Evolutionary conservation across 2,888 invertebrate species (phyloP).

Genomic region (Cantharis flavilabris): DNA sequence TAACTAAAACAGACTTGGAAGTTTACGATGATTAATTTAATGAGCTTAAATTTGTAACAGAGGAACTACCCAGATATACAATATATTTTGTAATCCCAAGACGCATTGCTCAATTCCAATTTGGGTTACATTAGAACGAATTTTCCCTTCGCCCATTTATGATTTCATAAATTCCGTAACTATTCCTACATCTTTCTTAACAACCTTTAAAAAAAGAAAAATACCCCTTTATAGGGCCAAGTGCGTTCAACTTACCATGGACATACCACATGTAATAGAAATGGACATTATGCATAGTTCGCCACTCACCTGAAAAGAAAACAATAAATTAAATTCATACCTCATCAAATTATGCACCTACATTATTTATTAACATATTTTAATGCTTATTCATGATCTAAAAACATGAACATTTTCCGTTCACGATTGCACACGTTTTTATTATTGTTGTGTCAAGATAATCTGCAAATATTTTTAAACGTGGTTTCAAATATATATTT

Average conservation of each 20-base stretch:
- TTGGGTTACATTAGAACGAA: not conserved
- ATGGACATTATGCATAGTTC: not conserved
- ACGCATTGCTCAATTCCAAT: not conserved
- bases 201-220: no score
- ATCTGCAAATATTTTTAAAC: not conserved
- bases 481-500: not conserved
- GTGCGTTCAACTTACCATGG: not conserved
- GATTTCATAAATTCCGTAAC: not conserved
- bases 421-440: not conserved
- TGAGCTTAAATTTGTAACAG: not conserved
- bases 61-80: not conserved
- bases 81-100: not conserved
- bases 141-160: not conserved
- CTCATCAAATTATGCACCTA: not conserved
- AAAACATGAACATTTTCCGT: not conserved
- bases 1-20: not conserved
- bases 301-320: conserved; percentile 1
- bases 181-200: not conserved
- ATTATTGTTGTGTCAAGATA: not conserved
- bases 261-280: not conserved
- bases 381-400: not conserved
- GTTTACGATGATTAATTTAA: not conserved
- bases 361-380: not conserved
- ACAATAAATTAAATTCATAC: conserved; percentile 1
- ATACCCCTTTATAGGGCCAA: not conserved